Evolutionary conservation across 1,140 invertebrate species (phyloP).

Genomic region (Drosophila quadrilineata): DNA sequence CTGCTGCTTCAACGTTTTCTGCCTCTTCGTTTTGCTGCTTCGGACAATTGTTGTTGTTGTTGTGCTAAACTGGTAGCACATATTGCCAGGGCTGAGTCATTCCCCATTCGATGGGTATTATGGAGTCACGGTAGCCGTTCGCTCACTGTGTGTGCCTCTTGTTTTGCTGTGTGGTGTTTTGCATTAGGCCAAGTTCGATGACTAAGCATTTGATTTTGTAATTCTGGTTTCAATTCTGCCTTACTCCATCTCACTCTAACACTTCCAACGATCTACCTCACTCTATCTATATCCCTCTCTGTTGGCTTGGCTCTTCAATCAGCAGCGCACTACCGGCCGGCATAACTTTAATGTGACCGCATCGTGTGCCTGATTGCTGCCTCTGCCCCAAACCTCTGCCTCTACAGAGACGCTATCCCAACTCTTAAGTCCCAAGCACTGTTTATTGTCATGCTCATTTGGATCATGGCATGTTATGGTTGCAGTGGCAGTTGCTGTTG

Average conservation of each 20-base stretch:
- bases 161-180: slow-evolving; percentile 56
- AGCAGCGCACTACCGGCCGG: slow-evolving; percentile 45
- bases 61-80: slow-evolving; percentile 68
- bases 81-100: slow-evolving; percentile 69
- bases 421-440: neutral
- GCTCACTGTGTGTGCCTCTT: slow-evolving; percentile 26
- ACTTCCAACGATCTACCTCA: too few species aligned
- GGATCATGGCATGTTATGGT: neutral
- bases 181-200: slow-evolving; percentile 77
- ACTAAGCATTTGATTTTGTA: slow-evolving; percentile 56
- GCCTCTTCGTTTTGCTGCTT: neutral
- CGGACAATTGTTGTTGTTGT: slow-evolving; percentile 3
- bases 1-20: too few species aligned
- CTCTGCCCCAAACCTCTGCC: slow-evolving; percentile 1
- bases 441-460: slow-evolving; percentile 38
- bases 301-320: slow-evolving; percentile 13
- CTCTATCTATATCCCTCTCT: neutral
- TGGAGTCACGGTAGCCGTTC: slow-evolving; percentile 40
- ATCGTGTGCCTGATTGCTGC: slow-evolving; percentile 47
- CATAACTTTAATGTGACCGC: slow-evolving; percentile 70
- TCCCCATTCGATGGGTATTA: neutral
- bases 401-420: too few species aligned
- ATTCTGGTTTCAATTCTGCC: slow-evolving; percentile 40
- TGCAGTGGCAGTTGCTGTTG: slow-evolving; percentile 4
- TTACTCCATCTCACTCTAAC: neutral